phyloP scores from a whole-genome alignment of 2,113 vertebrate genomes.

The Perca schrenkii region DNA sequence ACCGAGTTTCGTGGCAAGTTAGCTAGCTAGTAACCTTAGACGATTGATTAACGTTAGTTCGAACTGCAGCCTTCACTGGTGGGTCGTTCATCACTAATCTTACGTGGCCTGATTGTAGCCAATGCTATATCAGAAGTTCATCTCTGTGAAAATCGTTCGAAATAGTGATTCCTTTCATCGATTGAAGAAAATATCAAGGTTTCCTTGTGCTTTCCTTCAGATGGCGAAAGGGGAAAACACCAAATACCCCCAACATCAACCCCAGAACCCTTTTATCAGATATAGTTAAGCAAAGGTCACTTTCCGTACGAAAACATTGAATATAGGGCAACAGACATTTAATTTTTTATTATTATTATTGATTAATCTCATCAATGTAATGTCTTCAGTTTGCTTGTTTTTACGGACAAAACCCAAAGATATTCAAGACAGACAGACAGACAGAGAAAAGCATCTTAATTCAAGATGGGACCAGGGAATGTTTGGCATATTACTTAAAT shows the following conservation, averaged over 20 bases:
- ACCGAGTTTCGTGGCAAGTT: neutral
- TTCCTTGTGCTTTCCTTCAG: neutral
- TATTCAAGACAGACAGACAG: neutral
- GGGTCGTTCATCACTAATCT: neutral
- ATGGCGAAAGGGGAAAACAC: neutral
- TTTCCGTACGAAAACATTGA: neutral
- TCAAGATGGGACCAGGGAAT: neutral
- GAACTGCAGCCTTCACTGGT: too few relatives aligned
- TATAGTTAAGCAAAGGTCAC: neutral
- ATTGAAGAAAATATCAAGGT: neutral
- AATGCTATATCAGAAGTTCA: neutral
- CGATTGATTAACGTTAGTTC: neutral
- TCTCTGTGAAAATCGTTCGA: neutral
- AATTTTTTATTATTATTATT: neutral
- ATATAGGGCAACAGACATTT: neutral
- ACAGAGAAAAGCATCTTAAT: neutral
- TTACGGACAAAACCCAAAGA: neutral
- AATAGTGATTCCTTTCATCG: neutral
- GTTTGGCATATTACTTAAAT: neutral
- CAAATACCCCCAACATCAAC: neutral
- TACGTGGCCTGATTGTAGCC: slow-evolving; percentile 42
- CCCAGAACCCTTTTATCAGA: neutral
- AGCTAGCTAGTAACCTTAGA: too few relatives aligned
- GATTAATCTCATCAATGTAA: neutral
- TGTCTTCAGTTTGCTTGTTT: neutral